These are phyloP conservation scores for Microcebus murinus DNA, from an alignment of 2,113 vertebrate species.

Conservation along the genomic window DNA sequence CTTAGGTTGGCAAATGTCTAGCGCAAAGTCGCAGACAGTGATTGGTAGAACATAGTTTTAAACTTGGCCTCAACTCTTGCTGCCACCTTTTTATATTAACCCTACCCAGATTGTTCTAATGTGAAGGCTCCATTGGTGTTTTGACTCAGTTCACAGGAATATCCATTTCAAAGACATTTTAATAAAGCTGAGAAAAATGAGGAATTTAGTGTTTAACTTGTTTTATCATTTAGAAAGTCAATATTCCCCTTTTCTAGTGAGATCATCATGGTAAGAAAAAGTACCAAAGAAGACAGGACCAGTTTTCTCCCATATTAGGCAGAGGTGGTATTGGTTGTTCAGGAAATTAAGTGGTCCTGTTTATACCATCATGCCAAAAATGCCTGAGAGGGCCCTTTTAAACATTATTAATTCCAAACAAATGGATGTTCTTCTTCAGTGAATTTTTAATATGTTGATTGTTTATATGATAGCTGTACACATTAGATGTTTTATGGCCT, in stretches of 20 bases:
- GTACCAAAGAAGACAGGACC: not conserved
- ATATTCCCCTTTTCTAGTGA: not conserved
- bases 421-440: not conserved
- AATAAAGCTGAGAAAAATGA: constrained; percentile 17
- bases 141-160: not conserved
- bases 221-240: not conserved
- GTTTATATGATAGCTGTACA: not conserved
- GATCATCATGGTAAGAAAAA: not conserved
- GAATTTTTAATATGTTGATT: not conserved
- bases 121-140: not conserved
- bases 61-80: not conserved
- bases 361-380: not conserved
- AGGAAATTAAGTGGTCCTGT: not conserved
- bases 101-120: not conserved
- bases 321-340: not conserved
- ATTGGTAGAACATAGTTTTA: not conserved
- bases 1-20: not conserved
- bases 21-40: not conserved
- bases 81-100: not conserved
- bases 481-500: not conserved
- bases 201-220: not conserved
- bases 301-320: not conserved
- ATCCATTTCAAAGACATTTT: not conserved
- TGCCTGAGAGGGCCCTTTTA: not conserved
- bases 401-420: not conserved